Base-by-base conservation (phyloP, 2,888 invertebrate species). In the Hydraecia micacea region DNA sequence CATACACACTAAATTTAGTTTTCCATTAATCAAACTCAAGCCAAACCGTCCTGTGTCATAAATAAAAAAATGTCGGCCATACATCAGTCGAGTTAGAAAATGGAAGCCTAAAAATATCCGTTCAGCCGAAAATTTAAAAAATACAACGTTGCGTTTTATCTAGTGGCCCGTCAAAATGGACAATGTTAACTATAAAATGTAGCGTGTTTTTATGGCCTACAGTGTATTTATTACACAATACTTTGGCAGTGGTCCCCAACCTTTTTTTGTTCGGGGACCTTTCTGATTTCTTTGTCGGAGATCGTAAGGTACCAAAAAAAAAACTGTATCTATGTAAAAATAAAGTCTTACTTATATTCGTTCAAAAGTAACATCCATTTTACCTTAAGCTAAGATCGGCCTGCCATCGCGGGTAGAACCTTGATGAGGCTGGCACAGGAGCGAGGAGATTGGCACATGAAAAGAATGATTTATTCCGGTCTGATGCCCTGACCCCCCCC, bases 11-110 rank as follows among this genome's bases (percentile, higher is more conserved):
- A 36, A 18, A 72, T 84, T 81, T 73, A 67, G 62, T 70, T 70
- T 63, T 49, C 52, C 81, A 80, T 85, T 62, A 49, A 80, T 66
- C 75, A 75, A 70, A 55, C 39, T 60, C 9, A 0, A 42, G 32
- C 28, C 52, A 49, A 62, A 71, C 18, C 85, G 28, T 18, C 11
- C 63, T 18, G 58, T 21, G 25, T 11, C 36, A 67, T 65, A 80
- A 69, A 87, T 62, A 67, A 62, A 85, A 85, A 73, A 87, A 58
- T 52, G 36, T 42, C 67, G 28, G 1, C 80, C 75, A 49, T 80
- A 13, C 21, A 68, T 87, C 85, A 76, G 2, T 65, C 13, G 13
- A 36, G 58, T 58, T 75, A n/a, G 28, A 74, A 73, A 83, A 78
- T 82, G n/a, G 42, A 77, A 42, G 42, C 46, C 73, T 73, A 86